Evolutionary conservation across 2,797 vertebrate genomes (phyloP).

Genomic region (Crypturellus tataupa): DNA sequence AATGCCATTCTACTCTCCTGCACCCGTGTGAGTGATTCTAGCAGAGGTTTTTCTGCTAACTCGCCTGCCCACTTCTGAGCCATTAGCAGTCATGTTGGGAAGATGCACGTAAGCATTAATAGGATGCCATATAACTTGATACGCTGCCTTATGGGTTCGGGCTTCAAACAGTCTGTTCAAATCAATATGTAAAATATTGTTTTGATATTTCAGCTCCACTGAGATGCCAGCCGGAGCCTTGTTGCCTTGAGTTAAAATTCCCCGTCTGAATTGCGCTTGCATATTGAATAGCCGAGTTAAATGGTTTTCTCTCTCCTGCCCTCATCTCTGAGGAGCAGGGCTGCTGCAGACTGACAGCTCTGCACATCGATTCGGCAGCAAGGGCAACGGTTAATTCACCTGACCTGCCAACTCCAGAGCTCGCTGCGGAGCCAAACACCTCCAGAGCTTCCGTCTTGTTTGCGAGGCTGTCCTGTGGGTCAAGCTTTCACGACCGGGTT

Average conservation of each 20-base stretch:
- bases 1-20: neutral
- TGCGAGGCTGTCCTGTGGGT: accelerated
- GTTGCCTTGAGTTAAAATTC: neutral
- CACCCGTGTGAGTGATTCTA: neutral
- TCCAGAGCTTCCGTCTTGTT: neutral
- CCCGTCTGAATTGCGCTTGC: neutral
- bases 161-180: neutral
- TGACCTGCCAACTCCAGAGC: neutral
- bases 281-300: neutral
- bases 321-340: neutral
- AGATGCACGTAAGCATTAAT: neutral
- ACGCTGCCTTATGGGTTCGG: neutral
- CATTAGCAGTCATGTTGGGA: accelerated
- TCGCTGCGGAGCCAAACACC: neutral
- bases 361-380: neutral
- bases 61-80: neutral
- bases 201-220: neutral
- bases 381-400: neutral
- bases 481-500: neutral
- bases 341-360: neutral
- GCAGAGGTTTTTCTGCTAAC: neutral
- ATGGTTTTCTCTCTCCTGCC: accelerated
- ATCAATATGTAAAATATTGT: neutral
- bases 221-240: neutral
- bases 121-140: neutral